phyloP scores from a whole-genome alignment of 1,140 invertebrate genomes.

The Drosophila prosaltans region DNA sequence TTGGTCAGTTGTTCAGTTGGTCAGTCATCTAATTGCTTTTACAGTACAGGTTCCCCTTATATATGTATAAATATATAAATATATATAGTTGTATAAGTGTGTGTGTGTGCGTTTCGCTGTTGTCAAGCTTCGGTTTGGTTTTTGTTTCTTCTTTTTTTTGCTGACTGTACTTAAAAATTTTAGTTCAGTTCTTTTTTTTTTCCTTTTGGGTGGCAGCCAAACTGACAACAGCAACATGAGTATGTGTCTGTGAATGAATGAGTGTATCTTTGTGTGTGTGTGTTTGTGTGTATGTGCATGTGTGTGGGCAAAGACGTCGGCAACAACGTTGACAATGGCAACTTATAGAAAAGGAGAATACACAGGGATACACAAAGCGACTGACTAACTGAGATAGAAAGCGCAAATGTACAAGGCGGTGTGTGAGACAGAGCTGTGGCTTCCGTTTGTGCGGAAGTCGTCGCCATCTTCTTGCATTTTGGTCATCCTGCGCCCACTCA shows the following conservation, averaged over 20 bases:
- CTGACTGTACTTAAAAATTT: conserved; percentile 77
- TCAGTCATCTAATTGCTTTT: conserved; percentile 5
- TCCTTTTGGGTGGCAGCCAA: conserved; percentile 58
- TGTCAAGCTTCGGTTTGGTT: conserved; percentile 33
- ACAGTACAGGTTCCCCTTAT: conserved; percentile 4
- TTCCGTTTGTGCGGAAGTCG: conserved; percentile 79
- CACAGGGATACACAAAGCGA: conserved; percentile 22
- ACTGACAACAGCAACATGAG: conserved; percentile 29
- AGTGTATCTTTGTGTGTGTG: conserved; percentile 6
- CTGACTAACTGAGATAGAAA: conserved; percentile 26
- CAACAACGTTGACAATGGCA: conserved; percentile 67
- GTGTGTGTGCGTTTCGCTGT: conserved; percentile 13
- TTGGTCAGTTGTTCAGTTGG: conserved; percentile 3
- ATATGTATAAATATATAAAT: not conserved
- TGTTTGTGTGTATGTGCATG: conserved; percentile 16
- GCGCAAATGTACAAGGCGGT: conserved; percentile 6
- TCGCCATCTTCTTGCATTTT: conserved; percentile 76
- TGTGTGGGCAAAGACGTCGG: conserved; percentile 54
- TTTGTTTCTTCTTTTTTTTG: conserved; percentile 38
- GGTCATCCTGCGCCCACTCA: conserved; percentile 79
- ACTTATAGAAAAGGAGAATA: conserved; percentile 15
- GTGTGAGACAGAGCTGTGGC: conserved; percentile 43
- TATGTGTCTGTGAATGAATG: conserved; percentile 13
- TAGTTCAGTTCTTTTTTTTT: conserved; percentile 39
- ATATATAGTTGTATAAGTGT: not conserved